These are phyloP conservation scores for Anorthoa munda DNA, from an alignment of 2,888 invertebrate species.

Conservation along the genomic window DNA sequence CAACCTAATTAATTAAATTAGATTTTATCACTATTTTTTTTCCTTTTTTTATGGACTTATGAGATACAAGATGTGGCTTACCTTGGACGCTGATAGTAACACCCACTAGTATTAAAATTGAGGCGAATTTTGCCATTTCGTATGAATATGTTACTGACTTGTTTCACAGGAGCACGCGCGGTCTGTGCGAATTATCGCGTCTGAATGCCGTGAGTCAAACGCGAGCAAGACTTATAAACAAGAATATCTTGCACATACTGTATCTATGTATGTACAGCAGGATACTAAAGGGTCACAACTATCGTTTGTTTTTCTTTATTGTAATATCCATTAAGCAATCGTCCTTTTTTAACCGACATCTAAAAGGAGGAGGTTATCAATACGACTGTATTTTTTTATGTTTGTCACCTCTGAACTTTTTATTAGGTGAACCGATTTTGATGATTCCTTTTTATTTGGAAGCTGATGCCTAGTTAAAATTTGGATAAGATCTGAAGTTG, in stretches of 20 bases:
- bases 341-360: neutral
- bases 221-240: constrained; percentile 60
- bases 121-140: constrained; percentile 71
- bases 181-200: constrained; percentile 49
- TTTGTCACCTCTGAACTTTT: too few species aligned
- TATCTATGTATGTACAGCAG: constrained; percentile 17
- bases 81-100: constrained; percentile 70
- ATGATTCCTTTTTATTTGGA: too few species aligned
- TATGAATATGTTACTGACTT: constrained; percentile 41
- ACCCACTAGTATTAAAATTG: constrained; percentile 64
- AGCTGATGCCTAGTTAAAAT: too few species aligned
- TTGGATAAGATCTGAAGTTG: too few species aligned
- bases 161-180: constrained; percentile 54
- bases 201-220: constrained; percentile 54
- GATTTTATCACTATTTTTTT: constrained; percentile 12
- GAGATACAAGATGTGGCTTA: constrained; percentile 64
- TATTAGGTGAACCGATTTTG: too few species aligned
- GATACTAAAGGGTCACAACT: constrained; percentile 17
- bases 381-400: too few species aligned
- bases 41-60: constrained; percentile 15
- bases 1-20: constrained; percentile 10
- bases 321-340: constrained; percentile 1
- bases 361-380: too few species aligned
- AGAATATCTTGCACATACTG: constrained; percentile 36
- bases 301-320: constrained; percentile 39